Evolutionary conservation across 2,113 vertebrate genomes (phyloP).

Genomic region (Ophthalmolycus amberensis): DNA sequence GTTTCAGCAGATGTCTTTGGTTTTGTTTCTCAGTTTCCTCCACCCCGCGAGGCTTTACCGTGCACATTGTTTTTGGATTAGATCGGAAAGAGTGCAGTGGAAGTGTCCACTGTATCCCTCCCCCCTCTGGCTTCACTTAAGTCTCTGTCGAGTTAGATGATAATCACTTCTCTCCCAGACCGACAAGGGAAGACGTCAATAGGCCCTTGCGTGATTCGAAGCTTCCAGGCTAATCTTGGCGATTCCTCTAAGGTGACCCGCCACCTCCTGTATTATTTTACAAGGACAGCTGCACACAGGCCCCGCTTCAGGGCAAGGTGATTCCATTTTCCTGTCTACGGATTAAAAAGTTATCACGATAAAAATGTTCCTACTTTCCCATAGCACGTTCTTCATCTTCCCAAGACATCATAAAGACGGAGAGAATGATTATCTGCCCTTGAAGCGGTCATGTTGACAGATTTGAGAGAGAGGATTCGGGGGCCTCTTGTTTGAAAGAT

Average conservation of each 20-base stretch:
- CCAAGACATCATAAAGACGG: slow-evolving; percentile 1
- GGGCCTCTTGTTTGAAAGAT: slow-evolving; percentile 17
- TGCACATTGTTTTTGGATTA: slow-evolving; percentile 46
- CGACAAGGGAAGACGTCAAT: slow-evolving; percentile 54
- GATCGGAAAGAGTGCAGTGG: slow-evolving; percentile 45
- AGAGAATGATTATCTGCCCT: not conserved
- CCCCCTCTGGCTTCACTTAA: slow-evolving; percentile 63
- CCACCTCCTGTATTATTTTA: slow-evolving; percentile 42
- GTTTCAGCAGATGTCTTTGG: slow-evolving; percentile 72
- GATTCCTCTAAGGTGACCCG: slow-evolving; percentile 50
- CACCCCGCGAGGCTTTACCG: slow-evolving; percentile 44
- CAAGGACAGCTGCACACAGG: slow-evolving; percentile 45
- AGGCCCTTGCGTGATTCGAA: slow-evolving; percentile 57
- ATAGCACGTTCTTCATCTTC: not conserved
- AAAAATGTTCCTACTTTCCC: slow-evolving; percentile 22
- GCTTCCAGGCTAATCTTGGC: slow-evolving; percentile 45
- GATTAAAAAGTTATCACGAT: slow-evolving; percentile 44
- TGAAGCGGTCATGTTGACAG: slow-evolving; percentile 12
- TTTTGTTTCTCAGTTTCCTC: slow-evolving; percentile 52
- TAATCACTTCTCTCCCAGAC: slow-evolving; percentile 53
- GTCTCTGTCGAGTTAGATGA: slow-evolving; percentile 41
- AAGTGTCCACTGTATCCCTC: slow-evolving; percentile 21
- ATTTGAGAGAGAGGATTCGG: not conserved
- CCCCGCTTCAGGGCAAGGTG: slow-evolving; percentile 32
- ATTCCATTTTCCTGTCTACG: slow-evolving; percentile 59